Conservation (phyloP, 1,140 invertebrate species). For the Pemphigus obesinymphae region DNA sequence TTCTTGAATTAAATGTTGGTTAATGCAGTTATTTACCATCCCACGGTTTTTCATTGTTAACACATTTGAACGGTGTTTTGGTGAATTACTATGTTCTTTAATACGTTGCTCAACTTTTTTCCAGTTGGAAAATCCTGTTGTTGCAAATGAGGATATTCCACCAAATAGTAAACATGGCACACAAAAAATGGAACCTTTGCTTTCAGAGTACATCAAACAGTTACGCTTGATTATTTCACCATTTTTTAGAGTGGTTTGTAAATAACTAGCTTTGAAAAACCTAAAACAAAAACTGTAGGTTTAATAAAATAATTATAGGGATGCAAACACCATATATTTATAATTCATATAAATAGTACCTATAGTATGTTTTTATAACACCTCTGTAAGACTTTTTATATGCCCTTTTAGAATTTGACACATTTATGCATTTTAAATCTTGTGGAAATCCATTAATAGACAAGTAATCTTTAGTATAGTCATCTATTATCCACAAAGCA, state of each 20-base stretch:
- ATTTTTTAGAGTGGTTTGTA: conserved; percentile 45
- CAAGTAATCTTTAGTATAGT: not conserved
- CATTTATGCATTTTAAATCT: not conserved
- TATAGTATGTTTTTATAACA: not conserved
- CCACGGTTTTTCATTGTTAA: not conserved
- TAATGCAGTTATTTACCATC: not conserved
- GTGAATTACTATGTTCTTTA: not conserved
- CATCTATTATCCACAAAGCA: not conserved
- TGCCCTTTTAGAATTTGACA: conserved; percentile 41
- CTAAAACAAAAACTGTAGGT: no score
- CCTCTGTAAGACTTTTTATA: conserved; percentile 24
- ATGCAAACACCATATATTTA: no score
- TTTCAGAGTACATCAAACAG: conserved; percentile 47
- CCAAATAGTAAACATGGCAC: conserved; percentile 46
- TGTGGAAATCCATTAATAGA: not conserved
- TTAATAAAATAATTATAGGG: no score
- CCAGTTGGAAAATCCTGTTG: conserved; percentile 47
- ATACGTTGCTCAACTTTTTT: not conserved
- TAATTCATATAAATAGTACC: no score
- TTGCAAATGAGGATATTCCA: conserved; percentile 28
- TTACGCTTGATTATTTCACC: conserved; percentile 44
- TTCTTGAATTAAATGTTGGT: not conserved
- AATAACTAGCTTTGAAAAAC: conserved; percentile 44
- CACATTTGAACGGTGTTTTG: not conserved
- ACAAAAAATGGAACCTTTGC: conserved; percentile 46